Conservation (phyloP, 2,888 invertebrate genomes). For the Drosophila borealis region DNA sequence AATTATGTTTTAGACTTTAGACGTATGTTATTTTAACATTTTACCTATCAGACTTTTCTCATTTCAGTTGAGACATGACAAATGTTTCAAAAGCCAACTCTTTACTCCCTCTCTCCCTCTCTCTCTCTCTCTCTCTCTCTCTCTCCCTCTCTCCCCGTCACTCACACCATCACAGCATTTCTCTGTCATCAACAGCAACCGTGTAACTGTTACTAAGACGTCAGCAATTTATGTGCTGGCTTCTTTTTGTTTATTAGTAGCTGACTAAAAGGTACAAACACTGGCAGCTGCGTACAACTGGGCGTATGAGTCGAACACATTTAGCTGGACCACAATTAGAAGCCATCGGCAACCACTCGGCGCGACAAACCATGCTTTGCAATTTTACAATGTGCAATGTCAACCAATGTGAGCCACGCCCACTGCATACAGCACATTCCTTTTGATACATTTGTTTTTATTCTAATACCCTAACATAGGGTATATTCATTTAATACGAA, state of each 20-base stretch:
- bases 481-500: neutral
- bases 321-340: constrained; percentile 57
- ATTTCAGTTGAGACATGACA: constrained; percentile 45
- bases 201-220: constrained; percentile 51
- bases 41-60: constrained; percentile 6
- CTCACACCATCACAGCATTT: neutral
- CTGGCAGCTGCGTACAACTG: constrained; percentile 35
- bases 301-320: constrained; percentile 51
- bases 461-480: neutral
- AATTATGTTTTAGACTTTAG: neutral
- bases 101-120: neutral
- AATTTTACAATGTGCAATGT: constrained; percentile 49
- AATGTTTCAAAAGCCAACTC: constrained; percentile 21
- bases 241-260: constrained; percentile 57
- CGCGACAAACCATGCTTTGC: constrained; percentile 37
- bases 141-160: neutral
- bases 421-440: constrained; percentile 1
- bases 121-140: no score
- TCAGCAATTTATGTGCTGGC: constrained; percentile 59
- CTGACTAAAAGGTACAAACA: constrained; percentile 55
- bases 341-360: constrained; percentile 23
- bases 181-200: constrained; percentile 29
- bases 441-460: no score
- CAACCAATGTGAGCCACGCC: constrained; percentile 24
- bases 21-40: neutral